phyloP scores from a whole-genome alignment of 2,888 invertebrate genomes.

The Blomia tropicalis region DNA sequence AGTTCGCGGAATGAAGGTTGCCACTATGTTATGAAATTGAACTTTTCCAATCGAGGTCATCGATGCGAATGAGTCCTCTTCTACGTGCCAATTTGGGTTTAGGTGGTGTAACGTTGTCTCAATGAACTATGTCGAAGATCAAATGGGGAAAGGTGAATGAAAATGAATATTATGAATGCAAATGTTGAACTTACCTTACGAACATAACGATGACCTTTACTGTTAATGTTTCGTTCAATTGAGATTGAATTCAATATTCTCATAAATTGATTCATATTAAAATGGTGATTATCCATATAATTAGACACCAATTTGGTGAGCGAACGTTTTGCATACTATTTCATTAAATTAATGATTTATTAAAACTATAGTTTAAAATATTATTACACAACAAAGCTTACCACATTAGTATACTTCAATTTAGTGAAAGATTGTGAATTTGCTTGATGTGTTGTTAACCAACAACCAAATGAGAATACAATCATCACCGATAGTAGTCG shows the following conservation, averaged over 20 bases:
- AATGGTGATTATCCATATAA: too few species aligned
- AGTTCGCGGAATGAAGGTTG: conserved; percentile 48
- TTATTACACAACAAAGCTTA: too few species aligned
- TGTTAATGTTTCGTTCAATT: conserved; percentile 66
- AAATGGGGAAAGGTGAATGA: background rate
- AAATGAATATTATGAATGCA: background rate
- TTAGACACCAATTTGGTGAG: too few species aligned
- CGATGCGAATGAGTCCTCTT: conserved; percentile 54
- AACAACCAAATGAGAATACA: too few species aligned
- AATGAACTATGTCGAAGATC: background rate
- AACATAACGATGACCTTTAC: conserved; percentile 52
- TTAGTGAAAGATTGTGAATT: too few species aligned
- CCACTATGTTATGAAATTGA: conserved; percentile 69
- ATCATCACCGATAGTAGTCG: too few species aligned
- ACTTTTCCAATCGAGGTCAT: conserved; percentile 58
- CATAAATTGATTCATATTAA: background rate
- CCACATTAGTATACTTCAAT: too few species aligned
- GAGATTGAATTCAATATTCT: conserved; percentile 48
- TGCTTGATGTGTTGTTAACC: too few species aligned
- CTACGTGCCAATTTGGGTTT: conserved; percentile 40
- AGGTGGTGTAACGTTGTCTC: background rate
- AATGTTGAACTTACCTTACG: conserved; percentile 40
- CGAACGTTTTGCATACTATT: too few species aligned
- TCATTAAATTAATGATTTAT: too few species aligned
- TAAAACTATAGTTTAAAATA: too few species aligned